Base-by-base conservation (phyloP, 2,113 vertebrate genomes). In the Sebastes schlegelii region DNA sequence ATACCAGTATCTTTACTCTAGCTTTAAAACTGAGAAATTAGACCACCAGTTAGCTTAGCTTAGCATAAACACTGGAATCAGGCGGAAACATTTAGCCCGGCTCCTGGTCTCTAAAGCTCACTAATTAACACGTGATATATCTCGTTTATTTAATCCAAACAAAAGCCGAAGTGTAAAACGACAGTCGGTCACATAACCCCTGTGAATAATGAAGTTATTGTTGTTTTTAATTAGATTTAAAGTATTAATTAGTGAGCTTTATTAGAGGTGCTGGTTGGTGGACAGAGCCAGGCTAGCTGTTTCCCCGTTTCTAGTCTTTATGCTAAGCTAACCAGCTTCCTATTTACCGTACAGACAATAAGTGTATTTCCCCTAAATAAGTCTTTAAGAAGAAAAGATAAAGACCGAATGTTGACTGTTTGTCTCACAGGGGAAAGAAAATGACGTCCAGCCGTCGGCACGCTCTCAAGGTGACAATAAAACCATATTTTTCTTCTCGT, bases 381-480 rank as follows among this genome's bases (percentile, higher is more conserved):
- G 34, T 34, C 34, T 34, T 34, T 34, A 34, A 34, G 34, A 34
- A 34, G 34, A 34, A 34, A 34, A 34, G 34, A 34, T 34, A 34
- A 34, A 34, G 51, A 52, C 51, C 5, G 16, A 51, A 13, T 10
- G 49, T 14, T 16, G 10, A 5, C 42, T 71, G 2, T 85, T 16
- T 34, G 2, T 45, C 46, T 60, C 11, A 55, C 77, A 92, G 92
- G 0, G 81, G 55, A 85, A 98, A 95, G 85, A 97, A 97, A 93
- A 96, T 97, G 94, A 95, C 96, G 16, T 97, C 97, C 55, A 96
- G 96, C 93, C 97, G 97, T 66, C 95, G 95, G 91, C 97, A 97
- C 90, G 95, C 98, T 88, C 96, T 99, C 90, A 99, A 99, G 97
- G 98, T 99, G 94, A 74, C 79, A 10, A 3, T n/a, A 4, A 46